A percentile compares a stretch with the other conserved stretches of the same genome.
These are phyloP conservation scores for Homarus americanus DNA, from an alignment of 1,140 invertebrate genomes.

Conservation along the genomic window DNA sequence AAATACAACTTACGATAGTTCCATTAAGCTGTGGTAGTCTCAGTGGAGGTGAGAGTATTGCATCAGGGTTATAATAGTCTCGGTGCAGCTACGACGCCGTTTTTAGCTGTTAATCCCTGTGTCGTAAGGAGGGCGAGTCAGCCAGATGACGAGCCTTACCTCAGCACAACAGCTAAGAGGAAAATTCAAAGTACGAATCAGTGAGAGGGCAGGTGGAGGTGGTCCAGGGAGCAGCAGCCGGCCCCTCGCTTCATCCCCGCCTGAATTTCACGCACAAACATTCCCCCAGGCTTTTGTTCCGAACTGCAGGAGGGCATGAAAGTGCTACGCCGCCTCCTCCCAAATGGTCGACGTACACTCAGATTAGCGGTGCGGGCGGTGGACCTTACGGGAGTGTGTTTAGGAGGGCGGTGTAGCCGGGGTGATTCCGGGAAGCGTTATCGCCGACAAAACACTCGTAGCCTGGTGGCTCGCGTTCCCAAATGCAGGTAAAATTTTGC, in stretches of 20 bases:
- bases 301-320: neutral
- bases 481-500: constrained; percentile 1
- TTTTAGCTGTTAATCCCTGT: too few relatives aligned
- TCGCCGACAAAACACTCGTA: neutral
- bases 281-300: neutral
- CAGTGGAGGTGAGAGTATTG: too few relatives aligned
- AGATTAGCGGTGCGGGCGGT: neutral
- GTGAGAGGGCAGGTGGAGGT: too few relatives aligned
- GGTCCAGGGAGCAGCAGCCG: too few relatives aligned
- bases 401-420: neutral
- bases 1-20: too few relatives aligned
- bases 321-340: neutral
- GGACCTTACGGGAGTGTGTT: neutral
- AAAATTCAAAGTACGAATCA: too few relatives aligned
- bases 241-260: neutral
- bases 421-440: constrained; percentile 14
- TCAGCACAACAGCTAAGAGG: too few relatives aligned
- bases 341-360: neutral
- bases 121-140: too few relatives aligned
- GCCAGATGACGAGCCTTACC: too few relatives aligned
- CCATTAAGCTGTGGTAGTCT: too few relatives aligned
- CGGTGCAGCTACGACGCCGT: too few relatives aligned
- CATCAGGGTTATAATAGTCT: too few relatives aligned
- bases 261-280: constrained; percentile 15
- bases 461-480: neutral